Conservation (phyloP, 2,113 vertebrate genomes). For the Symphodus melops region DNA sequence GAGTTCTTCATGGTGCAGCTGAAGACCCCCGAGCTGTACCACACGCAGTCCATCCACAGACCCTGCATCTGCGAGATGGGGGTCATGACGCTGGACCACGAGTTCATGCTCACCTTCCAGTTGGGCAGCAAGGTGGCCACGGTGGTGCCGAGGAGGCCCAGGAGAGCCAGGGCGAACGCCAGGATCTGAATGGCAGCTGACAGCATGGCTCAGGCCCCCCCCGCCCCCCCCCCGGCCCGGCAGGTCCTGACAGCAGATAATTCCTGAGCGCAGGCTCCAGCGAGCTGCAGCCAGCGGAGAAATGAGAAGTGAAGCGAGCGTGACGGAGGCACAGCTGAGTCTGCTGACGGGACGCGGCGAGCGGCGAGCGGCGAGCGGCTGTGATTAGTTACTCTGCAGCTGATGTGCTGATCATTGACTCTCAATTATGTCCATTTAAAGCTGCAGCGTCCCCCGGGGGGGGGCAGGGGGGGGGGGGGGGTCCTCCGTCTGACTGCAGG, state of each 20-base stretch:
- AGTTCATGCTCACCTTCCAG: slow-evolving; percentile 90
- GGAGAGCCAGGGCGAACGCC: slow-evolving; percentile 89
- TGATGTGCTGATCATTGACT: slow-evolving; percentile 65
- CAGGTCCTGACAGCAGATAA: slow-evolving; percentile 68
- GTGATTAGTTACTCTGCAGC: slow-evolving; percentile 53
- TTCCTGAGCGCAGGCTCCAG: slow-evolving; percentile 72
- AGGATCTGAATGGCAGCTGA: slow-evolving; percentile 90
- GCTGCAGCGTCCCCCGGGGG: slow-evolving; percentile 51
- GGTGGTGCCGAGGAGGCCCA: slow-evolving; percentile 86
- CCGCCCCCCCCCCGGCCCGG: slow-evolving; percentile 12
- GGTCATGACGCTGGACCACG: slow-evolving; percentile 88
- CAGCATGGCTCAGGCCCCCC: slow-evolving; percentile 80
- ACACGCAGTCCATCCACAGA: slow-evolving; percentile 98
- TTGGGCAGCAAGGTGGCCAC: slow-evolving; percentile 91
- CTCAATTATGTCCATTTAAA: slow-evolving; percentile 66
- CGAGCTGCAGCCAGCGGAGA: slow-evolving; percentile 71
- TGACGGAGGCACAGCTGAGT: slow-evolving; percentile 82
- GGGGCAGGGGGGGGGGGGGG: no score
- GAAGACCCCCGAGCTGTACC: slow-evolving; percentile 94
- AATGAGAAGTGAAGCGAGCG: slow-evolving; percentile 75
- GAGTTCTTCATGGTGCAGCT: slow-evolving; percentile 92
- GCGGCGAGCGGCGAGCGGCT: neutral
- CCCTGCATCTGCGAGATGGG: slow-evolving; percentile 91
- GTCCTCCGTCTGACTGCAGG: slow-evolving; percentile 16
- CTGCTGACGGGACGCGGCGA: slow-evolving; percentile 50